Evolutionary conservation across 2,113 vertebrate species (phyloP).

Genomic region (Mobula hypostoma): DNA sequence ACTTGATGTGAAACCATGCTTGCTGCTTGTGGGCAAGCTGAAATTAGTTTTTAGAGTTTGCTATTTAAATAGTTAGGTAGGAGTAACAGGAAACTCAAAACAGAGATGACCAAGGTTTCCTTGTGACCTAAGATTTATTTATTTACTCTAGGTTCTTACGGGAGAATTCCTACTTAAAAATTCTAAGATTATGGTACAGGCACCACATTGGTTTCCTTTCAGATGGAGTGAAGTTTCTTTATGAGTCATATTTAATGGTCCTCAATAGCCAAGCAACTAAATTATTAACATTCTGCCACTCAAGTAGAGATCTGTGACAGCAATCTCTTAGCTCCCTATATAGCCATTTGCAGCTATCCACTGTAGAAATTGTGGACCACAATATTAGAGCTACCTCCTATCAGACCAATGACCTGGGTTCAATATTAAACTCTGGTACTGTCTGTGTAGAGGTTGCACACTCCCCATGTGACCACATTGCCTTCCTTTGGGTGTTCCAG

Average conservation of each 20-base stretch:
- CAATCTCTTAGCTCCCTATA: neutral
- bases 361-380: neutral
- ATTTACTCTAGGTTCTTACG: neutral
- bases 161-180: neutral
- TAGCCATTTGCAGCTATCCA: neutral
- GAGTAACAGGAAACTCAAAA: neutral
- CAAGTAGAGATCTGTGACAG: neutral
- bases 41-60: too few relatives aligned
- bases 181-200: neutral
- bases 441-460: too few relatives aligned
- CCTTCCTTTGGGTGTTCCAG: too few relatives aligned
- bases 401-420: too few relatives aligned
- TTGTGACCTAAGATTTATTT: neutral
- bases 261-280: neutral
- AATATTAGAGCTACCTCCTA: too few relatives aligned
- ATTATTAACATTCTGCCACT: neutral
- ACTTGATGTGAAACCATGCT: too few relatives aligned
- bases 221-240: neutral
- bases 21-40: too few relatives aligned
- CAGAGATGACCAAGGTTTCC: neutral
- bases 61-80: neutral
- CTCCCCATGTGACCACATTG: too few relatives aligned
- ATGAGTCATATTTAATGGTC: neutral
- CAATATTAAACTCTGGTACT: too few relatives aligned
- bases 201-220: neutral